phyloP scores from a whole-genome alignment of 2,888 invertebrate species.

The Thera obeliscata region DNA sequence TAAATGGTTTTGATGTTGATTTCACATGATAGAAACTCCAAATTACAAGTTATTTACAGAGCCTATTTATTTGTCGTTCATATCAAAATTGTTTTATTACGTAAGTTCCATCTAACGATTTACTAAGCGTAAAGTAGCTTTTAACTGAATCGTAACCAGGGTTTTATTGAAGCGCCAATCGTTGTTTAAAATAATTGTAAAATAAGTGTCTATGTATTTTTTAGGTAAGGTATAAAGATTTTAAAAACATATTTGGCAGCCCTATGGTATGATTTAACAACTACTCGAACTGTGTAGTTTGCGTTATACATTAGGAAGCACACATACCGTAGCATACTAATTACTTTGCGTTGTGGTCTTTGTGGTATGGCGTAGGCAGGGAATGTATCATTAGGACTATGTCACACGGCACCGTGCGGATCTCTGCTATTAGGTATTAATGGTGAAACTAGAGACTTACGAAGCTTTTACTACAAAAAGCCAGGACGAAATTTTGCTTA shows the following conservation, averaged over 20 bases:
- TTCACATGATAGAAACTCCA: slow-evolving; percentile 5
- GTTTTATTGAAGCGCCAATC: too few species aligned
- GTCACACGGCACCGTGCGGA: not conserved
- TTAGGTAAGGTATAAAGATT: not conserved
- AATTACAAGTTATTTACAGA: not conserved
- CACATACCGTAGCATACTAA: slow-evolving; percentile 43
- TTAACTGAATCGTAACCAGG: too few species aligned
- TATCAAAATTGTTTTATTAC: not conserved
- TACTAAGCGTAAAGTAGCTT: too few species aligned
- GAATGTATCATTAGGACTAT: slow-evolving; percentile 29
- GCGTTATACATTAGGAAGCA: slow-evolving; percentile 51
- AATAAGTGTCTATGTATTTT: too few species aligned
- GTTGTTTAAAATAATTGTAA: too few species aligned
- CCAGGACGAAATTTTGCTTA: not conserved
- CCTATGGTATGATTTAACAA: slow-evolving; percentile 53
- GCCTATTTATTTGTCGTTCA: not conserved
- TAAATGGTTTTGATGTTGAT: slow-evolving; percentile 12
- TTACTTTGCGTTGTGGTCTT: slow-evolving; percentile 44
- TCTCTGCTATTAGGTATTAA: not conserved
- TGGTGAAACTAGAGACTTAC: not conserved
- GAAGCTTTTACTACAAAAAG: not conserved
- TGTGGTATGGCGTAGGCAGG: slow-evolving; percentile 36
- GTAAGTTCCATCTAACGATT: not conserved
- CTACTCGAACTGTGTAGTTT: slow-evolving; percentile 48
- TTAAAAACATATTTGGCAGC: slow-evolving; percentile 33